These are phyloP conservation scores for Cryptotermes secundus DNA, from an alignment of 1,140 invertebrate genomes.

Conservation along the genomic window DNA sequence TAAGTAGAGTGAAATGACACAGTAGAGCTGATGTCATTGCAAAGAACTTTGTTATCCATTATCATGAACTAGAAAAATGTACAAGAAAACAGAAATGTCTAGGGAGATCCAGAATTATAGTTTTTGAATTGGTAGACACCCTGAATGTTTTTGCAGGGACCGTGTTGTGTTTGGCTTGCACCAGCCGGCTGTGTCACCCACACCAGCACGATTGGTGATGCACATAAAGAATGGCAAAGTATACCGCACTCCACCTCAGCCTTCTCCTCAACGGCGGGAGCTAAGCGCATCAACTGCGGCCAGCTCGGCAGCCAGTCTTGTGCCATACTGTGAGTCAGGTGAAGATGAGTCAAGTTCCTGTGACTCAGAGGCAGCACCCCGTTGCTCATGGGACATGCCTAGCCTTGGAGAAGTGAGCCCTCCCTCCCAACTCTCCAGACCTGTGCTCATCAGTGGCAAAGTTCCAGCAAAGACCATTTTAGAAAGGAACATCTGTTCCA, in stretches of 20 bases:
- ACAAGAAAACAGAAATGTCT: constrained; percentile 29
- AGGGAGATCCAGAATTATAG: constrained; percentile 38
- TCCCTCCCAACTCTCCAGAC: not conserved
- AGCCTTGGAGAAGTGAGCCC: constrained; percentile 16
- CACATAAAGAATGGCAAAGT: constrained; percentile 48
- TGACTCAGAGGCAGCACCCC: constrained; percentile 35
- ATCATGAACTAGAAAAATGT: constrained; percentile 33
- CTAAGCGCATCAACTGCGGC: not conserved
- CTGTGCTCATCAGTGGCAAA: not conserved
- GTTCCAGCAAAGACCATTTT: not conserved
- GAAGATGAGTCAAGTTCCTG: constrained; percentile 38
- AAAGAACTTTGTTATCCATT: constrained; percentile 37
- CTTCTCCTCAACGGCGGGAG: constrained; percentile 23
- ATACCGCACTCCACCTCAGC: constrained; percentile 29
- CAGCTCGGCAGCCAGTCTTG: constrained; percentile 31
- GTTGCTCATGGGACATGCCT: not conserved
- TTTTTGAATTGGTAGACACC: constrained; percentile 46
- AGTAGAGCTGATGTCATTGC: constrained; percentile 32
- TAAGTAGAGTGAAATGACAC: constrained; percentile 27
- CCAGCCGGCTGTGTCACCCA: not conserved
- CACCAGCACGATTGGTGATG: constrained; percentile 42
- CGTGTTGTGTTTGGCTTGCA: constrained; percentile 39
- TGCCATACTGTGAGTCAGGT: constrained; percentile 35
- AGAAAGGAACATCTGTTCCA: not conserved
- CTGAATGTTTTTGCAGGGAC: constrained; percentile 44